Evolutionary conservation across 2,797 vertebrate genomes (phyloP), one percentile per base, ranked within the genome.

Genomic region (Ambastaia sidthimunki): DNA sequence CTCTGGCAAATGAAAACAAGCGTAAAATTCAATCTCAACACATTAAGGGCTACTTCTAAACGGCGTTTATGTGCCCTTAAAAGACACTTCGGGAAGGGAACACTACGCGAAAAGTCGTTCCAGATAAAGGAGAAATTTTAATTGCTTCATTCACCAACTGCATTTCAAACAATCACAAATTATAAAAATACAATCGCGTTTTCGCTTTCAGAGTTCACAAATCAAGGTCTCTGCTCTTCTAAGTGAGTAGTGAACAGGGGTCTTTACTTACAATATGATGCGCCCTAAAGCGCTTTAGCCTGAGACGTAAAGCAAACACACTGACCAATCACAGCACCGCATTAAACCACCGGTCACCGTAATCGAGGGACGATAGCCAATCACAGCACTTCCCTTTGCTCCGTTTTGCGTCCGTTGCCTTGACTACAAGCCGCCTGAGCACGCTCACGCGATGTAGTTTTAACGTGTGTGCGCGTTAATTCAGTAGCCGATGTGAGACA

Each of bases 381-480:
- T 83, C 76, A 85, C 31, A 73, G 41, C 13, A 18, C 28, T 4
- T 9, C 4, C 41, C 25, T 48, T 80, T 50, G 19, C 21, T 31
- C 47, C 65, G 71, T 67, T 75, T 37, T 77, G 79, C 79, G 82
- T 85, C 79, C 34, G 84, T 85, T 76, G 59, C 66, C 84, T 31
- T 83, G 84, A 81, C 84, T 52, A 83, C 81, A 44, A 55, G 62
- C 25, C 28, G 3, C 19, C 31, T 68, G 28, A 19, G 48, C 28
- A 50, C 34, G 18, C 23, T 54, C 25, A 63, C 18, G 9, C 34
- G 9, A 37, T 12, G 23, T 16, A 28, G 23, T 28, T 59, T 57
- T 21, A 21, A 54, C 6, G 34, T 19, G 2, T 54, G n/a, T 23
- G 11, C 19, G 55, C 19, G 21, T 57, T 11, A 10, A 23, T 57